Conservation (phyloP, 2,113 vertebrate genomes). For the Hemibagrus wyckioides region DNA sequence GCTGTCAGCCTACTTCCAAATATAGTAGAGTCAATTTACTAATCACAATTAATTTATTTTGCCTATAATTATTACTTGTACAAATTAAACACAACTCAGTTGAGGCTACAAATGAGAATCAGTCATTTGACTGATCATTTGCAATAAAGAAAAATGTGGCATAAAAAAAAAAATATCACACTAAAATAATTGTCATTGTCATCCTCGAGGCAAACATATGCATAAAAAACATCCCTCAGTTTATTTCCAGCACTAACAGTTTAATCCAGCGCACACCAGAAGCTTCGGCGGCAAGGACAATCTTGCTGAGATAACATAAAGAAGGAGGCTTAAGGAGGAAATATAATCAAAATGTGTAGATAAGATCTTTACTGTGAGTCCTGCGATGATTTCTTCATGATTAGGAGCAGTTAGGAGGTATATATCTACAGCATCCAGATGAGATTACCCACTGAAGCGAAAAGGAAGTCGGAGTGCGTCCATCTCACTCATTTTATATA, state of each 20-base stretch:
- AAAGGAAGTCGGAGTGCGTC: neutral
- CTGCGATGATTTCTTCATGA: neutral
- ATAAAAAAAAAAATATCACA: neutral
- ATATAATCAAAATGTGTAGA: neutral
- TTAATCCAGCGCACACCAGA: neutral
- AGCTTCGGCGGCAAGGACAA: neutral
- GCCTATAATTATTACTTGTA: neutral
- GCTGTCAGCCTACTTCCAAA: neutral
- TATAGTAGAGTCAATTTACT: neutral
- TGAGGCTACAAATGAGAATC: neutral
- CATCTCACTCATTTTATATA: too few species aligned
- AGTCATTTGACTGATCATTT: neutral
- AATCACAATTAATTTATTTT: neutral
- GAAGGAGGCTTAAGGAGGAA: neutral
- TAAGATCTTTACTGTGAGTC: neutral
- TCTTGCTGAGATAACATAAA: neutral
- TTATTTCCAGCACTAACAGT: neutral
- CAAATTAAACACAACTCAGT: neutral
- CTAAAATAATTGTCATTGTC: neutral
- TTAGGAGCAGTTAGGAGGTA: neutral
- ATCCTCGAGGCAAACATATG: neutral
- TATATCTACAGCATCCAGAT: neutral
- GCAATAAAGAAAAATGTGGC: neutral
- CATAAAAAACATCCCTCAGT: neutral
- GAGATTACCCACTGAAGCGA: neutral